phyloP scores from a whole-genome alignment of 2,797 vertebrate species.

The Gastrophryne carolinensis region DNA sequence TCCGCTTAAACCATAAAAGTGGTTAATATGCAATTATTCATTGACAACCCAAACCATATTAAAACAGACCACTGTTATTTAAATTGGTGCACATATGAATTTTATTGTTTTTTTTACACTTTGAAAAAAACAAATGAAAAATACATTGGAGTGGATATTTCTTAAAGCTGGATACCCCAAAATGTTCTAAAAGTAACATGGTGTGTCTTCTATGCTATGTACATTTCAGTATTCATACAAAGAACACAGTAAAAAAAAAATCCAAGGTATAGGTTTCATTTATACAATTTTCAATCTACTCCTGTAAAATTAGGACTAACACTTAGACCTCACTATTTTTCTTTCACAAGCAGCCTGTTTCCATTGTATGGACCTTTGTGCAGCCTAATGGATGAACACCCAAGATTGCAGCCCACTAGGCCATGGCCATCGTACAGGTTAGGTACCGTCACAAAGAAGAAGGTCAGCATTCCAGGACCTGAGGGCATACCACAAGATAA shows the following conservation, averaged over 20 bases:
- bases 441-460: background rate
- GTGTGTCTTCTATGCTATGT: conserved; percentile 16
- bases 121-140: background rate
- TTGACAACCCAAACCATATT: no score
- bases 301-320: conserved; percentile 16
- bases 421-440: no score
- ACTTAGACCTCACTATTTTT: background rate
- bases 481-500: conserved; percentile 59
- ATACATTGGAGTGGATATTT: background rate
- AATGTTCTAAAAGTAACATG: background rate
- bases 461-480: conserved; percentile 48
- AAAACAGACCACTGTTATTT: background rate
- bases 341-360: background rate
- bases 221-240: conserved; percentile 33
- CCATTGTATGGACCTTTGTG: background rate
- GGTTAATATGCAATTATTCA: background rate
- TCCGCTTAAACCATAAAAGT: no score
- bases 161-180: conserved; percentile 7
- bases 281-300: background rate
- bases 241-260: conserved; percentile 21
- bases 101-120: conserved; percentile 36
- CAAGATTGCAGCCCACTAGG: conserved; percentile 5
- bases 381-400: background rate
- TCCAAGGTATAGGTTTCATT: background rate
- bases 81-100: background rate